Base-by-base conservation (phyloP, 2,797 vertebrate species). In the Melanotaenia pygmaea region DNA sequence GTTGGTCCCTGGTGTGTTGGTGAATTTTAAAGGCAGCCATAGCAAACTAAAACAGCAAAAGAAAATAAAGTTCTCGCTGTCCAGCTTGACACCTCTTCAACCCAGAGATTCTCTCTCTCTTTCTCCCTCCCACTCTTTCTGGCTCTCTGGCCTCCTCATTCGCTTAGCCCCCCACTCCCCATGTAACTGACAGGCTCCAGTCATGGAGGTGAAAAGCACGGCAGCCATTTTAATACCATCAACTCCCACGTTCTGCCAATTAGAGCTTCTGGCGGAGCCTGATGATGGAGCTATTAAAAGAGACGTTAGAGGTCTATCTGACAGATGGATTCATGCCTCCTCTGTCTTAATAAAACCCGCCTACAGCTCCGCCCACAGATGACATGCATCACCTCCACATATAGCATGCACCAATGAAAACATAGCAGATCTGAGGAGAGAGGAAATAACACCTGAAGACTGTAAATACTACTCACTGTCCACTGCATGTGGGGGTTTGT, bases 281-380 rank as follows among this genome's bases (percentile, higher is more conserved):
- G 88, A 89, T 87, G 90, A 84, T 81, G 82, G 80, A 79, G 83
- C 90, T 91, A 91, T 92, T 92, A 91, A 88, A 89, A 89, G 90
- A 88, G 82, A 85, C 63, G 65, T 81, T 66, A 14, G 35, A 66
- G 86, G 86, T 81, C 79, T 71, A 43, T 77, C 79, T 87, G 89
- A 88, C 91, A 91, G 89, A 90, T 85, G 90, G 88, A 88, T 80
- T 59, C 75, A 60, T 75, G 83, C 72, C 74, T 87, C 80, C 79
- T 87, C 80, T 66, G 45, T 82, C 86, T 82, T 64, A 65, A 82
- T 75, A 81, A 74, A 87, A 64, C 80, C 86, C 73, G 50, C 86
- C 87, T 77, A 80, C 82, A 1, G 85, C 88, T 86, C 89, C 87
- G 13, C 91, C 89, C 84, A 81, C 86, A 70, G 64, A 56, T 78